Percentiles rank a stretch among this genome's conserved stretches.
phyloP scores from a whole-genome alignment of 2,113 vertebrate genomes.

The Eira barbara region DNA sequence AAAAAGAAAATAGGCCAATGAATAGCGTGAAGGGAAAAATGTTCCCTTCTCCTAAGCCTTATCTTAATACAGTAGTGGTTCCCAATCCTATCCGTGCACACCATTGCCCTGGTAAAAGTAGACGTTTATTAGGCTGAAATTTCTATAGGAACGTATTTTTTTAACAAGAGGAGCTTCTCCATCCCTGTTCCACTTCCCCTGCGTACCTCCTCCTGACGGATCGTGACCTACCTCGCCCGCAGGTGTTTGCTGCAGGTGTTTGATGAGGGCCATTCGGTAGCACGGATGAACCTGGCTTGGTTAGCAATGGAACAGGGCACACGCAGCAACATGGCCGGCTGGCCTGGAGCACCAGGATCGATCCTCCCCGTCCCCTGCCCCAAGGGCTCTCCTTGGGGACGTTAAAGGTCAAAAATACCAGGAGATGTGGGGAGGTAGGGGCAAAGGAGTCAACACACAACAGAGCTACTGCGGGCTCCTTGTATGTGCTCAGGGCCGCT shows the following conservation, averaged over 20 bases:
- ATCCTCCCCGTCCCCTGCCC: neutral
- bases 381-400: neutral
- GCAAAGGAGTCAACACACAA: neutral
- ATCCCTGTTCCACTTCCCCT: neutral
- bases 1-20: neutral
- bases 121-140: neutral
- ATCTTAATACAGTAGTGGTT: neutral
- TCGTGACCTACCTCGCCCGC: fast-evolving
- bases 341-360: neutral
- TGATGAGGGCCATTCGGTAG: neutral
- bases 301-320: neutral
- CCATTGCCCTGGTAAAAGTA: neutral
- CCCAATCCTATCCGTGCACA: neutral
- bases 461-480: neutral
- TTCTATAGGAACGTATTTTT: neutral
- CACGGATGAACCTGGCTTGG: neutral
- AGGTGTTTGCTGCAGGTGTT: neutral
- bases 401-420: neutral
- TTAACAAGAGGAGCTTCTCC: neutral
- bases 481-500: neutral
- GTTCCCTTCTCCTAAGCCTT: neutral
- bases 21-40: neutral
- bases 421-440: neutral
- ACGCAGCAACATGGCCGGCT: neutral
- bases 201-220: neutral